Evolutionary conservation across 2,888 invertebrate genomes (phyloP), one percentile per base, ranked within the genome.

Genomic region (Incurvaria masculella): DNA sequence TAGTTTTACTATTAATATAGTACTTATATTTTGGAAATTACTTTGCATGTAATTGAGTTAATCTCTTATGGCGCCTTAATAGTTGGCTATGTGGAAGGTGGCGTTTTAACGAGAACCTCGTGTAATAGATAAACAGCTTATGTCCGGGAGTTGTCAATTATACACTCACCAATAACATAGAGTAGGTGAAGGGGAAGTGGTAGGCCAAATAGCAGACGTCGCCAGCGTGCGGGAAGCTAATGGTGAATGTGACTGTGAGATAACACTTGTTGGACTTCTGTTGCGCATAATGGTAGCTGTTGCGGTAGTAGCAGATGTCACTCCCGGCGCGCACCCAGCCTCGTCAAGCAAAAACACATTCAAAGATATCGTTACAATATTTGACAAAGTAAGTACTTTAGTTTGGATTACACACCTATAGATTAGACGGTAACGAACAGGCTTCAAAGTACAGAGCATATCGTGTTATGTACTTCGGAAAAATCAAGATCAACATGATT

Each of bases 151-250:
- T 27, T 16, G 20, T 17, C 18, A 23, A 48, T 47, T 19, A n/a
- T 21, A 44, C 44, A 55, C 66, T 69, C 58, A 88, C 87, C 85
- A 88, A 79, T 61, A 91, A 73, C 66, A 84, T 84, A 17, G 89
- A 86, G 63, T 90, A 93, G 0, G 91, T 89, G 66, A 89, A 94
- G 0, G 94, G 94, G 64, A 87, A 93, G 68, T 94, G 92, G 63
- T 93, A 94, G 2, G 93, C 92, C 51, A 94, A 66, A 66, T 94
- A 94, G 65, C 90, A 89, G 45, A 91, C 82, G 62, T 94, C 94
- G 52, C 85, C 81, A 45, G 78, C 70, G 66, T 91, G 86, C 4
- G 84, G 85, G 67, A 94, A 93, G 44, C 78, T 82, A 26, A 94
- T 79, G 55, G 84, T 87, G 72, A 94, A 93, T 3, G 90, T 86